phyloP scores from a whole-genome alignment of 2,888 invertebrate genomes.

The Diaperis boleti region DNA sequence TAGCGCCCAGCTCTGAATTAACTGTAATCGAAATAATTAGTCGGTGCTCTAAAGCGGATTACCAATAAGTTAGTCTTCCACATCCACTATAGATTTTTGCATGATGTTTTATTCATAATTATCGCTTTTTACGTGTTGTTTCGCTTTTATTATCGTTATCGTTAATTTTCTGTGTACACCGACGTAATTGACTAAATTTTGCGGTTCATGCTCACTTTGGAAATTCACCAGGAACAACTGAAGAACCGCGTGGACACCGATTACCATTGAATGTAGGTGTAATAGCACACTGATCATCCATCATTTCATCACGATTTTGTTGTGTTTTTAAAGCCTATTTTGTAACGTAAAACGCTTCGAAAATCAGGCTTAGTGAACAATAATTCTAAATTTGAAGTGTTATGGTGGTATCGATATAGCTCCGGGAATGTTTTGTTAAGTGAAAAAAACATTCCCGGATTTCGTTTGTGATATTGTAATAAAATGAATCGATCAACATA shows the following conservation, averaged over 20 bases:
- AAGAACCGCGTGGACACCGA: conserved; percentile 73
- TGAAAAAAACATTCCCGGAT: neutral
- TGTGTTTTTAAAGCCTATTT: conserved; percentile 11
- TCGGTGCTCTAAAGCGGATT: too few relatives aligned
- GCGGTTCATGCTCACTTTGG: conserved; percentile 65
- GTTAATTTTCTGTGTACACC: conserved; percentile 59
- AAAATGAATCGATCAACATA: conserved; percentile 32
- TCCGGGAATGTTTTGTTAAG: neutral
- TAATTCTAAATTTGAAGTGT: conserved; percentile 37
- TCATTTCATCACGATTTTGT: conserved; percentile 38
- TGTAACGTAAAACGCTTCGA: conserved; percentile 9
- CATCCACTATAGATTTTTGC: conserved; percentile 9
- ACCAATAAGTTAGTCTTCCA: too few relatives aligned
- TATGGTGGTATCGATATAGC: conserved; percentile 39
- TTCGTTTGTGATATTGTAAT: conserved; percentile 36
- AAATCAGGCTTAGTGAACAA: conserved; percentile 29
- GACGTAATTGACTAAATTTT: conserved; percentile 52
- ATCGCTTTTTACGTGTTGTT: conserved; percentile 9
- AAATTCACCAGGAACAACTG: conserved; percentile 71
- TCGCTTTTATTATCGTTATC: conserved; percentile 22
- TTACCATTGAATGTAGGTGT: conserved; percentile 70
- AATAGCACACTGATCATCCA: conserved; percentile 62
- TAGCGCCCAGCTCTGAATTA: too few relatives aligned
- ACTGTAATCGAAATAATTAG: too few relatives aligned
- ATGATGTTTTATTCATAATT: conserved; percentile 12